These are phyloP conservation scores for Columba janthina DNA, from an alignment of 2,113 vertebrate species.

Conservation along the genomic window DNA sequence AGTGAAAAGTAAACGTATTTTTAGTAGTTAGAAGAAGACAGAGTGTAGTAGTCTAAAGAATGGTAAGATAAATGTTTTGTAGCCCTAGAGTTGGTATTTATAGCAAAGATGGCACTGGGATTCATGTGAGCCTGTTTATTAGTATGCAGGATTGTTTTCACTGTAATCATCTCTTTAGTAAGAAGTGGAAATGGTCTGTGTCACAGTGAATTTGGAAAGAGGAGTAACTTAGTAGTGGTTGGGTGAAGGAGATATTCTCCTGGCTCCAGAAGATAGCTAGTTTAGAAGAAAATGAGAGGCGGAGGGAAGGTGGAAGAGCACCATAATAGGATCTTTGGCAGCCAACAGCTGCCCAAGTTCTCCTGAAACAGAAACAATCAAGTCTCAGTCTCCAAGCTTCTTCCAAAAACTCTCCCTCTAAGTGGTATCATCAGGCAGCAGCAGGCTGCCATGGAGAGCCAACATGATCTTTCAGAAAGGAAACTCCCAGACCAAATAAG, in stretches of 20 bases:
- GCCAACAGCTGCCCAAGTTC: slow-evolving; percentile 45
- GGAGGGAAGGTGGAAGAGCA: slow-evolving; percentile 49
- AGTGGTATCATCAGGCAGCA: slow-evolving; percentile 44
- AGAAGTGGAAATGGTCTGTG: slow-evolving; percentile 20
- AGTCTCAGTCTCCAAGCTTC: neutral
- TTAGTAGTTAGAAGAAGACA: neutral
- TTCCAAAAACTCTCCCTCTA: slow-evolving; percentile 54
- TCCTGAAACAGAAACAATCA: slow-evolving; percentile 64
- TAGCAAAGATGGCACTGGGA: neutral
- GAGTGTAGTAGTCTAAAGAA: neutral
- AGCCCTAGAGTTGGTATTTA: neutral
- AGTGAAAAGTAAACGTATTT: neutral
- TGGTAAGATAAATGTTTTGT: neutral
- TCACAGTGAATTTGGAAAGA: slow-evolving; percentile 21
- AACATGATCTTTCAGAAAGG: slow-evolving; percentile 41
- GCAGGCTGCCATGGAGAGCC: neutral
- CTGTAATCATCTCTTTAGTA: slow-evolving; percentile 46
- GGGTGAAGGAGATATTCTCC: neutral
- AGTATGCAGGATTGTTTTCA: slow-evolving; percentile 23
- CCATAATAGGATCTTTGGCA: slow-evolving; percentile 60
- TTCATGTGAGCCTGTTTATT: slow-evolving; percentile 33
- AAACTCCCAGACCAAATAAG: slow-evolving; percentile 51
- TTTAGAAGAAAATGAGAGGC: slow-evolving; percentile 54
- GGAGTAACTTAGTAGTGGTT: neutral
- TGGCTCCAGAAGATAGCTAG: slow-evolving; percentile 60